Conservation (phyloP, 2,888 invertebrate species). For the Pelosia muscerda region DNA sequence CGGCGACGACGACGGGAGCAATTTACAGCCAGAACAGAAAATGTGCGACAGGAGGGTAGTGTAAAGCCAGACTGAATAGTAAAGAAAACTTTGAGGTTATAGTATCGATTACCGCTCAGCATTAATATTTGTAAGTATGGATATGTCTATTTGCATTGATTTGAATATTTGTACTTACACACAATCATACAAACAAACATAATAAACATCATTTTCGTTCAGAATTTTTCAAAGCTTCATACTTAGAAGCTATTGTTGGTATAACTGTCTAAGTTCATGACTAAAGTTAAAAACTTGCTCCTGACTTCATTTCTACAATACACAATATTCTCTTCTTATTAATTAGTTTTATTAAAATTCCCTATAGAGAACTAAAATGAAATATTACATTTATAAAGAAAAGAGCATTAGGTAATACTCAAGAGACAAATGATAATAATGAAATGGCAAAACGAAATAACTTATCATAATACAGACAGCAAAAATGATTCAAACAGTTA, state of each 20-base stretch:
- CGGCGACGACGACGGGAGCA: neutral
- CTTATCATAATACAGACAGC: neutral
- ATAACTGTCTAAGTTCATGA: too few species aligned
- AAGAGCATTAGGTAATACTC: neutral
- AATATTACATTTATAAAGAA: slow-evolving; percentile 30
- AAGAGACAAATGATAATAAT: neutral
- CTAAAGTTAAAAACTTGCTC: too few species aligned
- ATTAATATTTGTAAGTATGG: neutral
- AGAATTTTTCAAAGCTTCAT: too few species aligned
- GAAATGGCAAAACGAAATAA: neutral
- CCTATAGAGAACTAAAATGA: neutral
- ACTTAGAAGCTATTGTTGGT: too few species aligned
- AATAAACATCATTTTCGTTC: too few species aligned
- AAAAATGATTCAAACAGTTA: neutral
- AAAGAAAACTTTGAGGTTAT: neutral
- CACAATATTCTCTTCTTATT: too few species aligned
- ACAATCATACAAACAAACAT: too few species aligned
- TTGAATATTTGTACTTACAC: too few species aligned
- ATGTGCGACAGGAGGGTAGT: slow-evolving; percentile 9
- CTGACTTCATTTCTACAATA: too few species aligned
- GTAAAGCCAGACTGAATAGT: slow-evolving; percentile 9
- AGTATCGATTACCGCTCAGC: neutral
- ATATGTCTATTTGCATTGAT: too few species aligned
- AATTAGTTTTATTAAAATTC: too few species aligned
- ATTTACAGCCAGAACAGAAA: slow-evolving; percentile 4